Base-by-base conservation (phyloP, 2,113 vertebrate genomes). In the Sterrhoptilus dennistouni region DNA sequence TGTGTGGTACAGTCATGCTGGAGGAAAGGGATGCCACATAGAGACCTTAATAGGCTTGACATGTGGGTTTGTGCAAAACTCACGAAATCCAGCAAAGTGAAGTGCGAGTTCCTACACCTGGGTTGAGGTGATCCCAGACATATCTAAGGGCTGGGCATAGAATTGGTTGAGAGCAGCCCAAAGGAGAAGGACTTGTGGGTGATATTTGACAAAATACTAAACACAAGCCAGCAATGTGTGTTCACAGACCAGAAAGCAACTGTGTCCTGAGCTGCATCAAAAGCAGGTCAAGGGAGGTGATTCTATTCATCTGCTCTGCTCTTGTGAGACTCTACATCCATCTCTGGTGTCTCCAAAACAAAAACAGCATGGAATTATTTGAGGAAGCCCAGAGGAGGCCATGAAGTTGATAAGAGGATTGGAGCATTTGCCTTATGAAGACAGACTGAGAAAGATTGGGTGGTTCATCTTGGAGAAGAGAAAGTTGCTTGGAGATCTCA, bases 121-220 rank as follows among this genome's bases (percentile, higher is more conserved):
- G 29, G 7, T 9, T 1, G 1, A 45, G 29, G 13, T 0, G 5
- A 35, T 29, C 29, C 24, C 56, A 71, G n/a, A 15, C 11, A 40
- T 13, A 35, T 13, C 4, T 29, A 38, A 11, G 52, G 18, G 7
- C 24, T 69, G 15, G 15, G 23, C 8, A 23, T 4, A 33, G 47
- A 53, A 45, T 1, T 22, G 33, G n/a, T 3, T 45, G 40, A 54
- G n/a, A 29, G 13, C 16, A 29, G 16, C 5, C 13, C 49, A 25
- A 9, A 38, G 5, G 8, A 61, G 38, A 52, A 52, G 22, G 27
- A n/a, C 40, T 61, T 54, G 10, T 0, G 0, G 16, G 17, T n/a
- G 29, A 14, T 25, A 19, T 11, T 42, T 54, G n/a, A 35, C 49
- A 63, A 35, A 33, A 70, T 40, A 14, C 4, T 24, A 15, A 70